These are phyloP conservation scores for Nomada fabriciana DNA, from an alignment of 2,888 invertebrate genomes.

Conservation along the genomic window DNA sequence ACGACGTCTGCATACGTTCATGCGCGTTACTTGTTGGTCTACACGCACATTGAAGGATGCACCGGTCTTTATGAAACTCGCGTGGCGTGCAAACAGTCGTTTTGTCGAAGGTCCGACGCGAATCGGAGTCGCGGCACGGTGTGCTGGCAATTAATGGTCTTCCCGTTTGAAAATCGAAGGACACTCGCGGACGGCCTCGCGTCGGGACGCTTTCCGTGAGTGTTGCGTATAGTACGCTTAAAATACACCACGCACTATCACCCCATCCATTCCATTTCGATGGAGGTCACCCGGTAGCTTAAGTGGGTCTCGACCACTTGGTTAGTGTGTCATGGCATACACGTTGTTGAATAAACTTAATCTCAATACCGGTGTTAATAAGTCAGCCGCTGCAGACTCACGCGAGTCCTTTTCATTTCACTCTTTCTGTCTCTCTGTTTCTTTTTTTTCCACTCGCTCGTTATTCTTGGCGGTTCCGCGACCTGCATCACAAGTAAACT, in stretches of 20 bases:
- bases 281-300: conserved; percentile 83
- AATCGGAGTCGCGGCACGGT: conserved; percentile 52
- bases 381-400: conserved; percentile 61
- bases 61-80: conserved; percentile 6
- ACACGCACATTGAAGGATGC: conserved; percentile 4
- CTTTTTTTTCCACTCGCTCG: not conserved
- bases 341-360: conserved; percentile 80
- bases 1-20: too few relatives aligned
- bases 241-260: conserved; percentile 80
- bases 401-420: conserved; percentile 43
- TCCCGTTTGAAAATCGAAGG: conserved; percentile 78
- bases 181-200: conserved; percentile 71
- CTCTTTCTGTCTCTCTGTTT: conserved; percentile 23
- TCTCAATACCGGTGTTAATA: conserved; percentile 80
- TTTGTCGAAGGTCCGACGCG: conserved; percentile 50
- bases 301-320: conserved; percentile 85
- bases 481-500: conserved; percentile 12
- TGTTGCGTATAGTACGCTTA: conserved; percentile 64
- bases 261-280: conserved; percentile 82
- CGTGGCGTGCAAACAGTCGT: conserved; percentile 37
- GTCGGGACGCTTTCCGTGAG: conserved; percentile 69
- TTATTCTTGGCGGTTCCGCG: conserved; percentile 1
- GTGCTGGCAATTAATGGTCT: conserved; percentile 71
- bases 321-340: conserved; percentile 85
- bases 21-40: conserved; percentile 1